Evolutionary conservation across 2,888 invertebrate genomes (phyloP).

Genomic region (Chelonus formosanus): DNA sequence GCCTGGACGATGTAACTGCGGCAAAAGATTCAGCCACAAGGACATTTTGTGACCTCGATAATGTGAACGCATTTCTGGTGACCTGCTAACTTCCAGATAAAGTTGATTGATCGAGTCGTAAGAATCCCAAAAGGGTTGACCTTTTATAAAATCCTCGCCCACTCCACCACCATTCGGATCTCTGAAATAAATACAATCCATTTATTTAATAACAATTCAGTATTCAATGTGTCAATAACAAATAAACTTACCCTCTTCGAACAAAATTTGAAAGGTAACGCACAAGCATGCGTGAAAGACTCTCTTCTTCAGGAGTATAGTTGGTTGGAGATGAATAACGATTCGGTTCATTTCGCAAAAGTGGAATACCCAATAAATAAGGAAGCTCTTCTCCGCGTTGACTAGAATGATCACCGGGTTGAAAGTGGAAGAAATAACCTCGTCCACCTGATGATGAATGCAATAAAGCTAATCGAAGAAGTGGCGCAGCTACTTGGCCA

Average conservation of each 20-base stretch:
- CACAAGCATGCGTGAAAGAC: constrained; percentile 80
- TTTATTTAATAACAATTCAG: neutral
- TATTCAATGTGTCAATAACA: constrained; percentile 13
- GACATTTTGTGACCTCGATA: constrained; percentile 95
- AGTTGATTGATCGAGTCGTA: constrained; percentile 91
- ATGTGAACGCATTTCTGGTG: constrained; percentile 83
- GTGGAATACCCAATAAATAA: constrained; percentile 83
- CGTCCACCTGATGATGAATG: constrained; percentile 82
- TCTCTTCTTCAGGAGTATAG: constrained; percentile 80
- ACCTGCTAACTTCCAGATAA: constrained; percentile 73
- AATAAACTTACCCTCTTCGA: constrained; percentile 79
- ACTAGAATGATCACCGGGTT: constrained; percentile 84
- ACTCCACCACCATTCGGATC: constrained; percentile 73
- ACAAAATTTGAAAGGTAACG: constrained; percentile 89
- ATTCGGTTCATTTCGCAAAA: constrained; percentile 71
- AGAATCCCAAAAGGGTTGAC: constrained; percentile 85
- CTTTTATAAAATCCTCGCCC: constrained; percentile 60
- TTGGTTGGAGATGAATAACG: constrained; percentile 67
- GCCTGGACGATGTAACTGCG: constrained; percentile 87
- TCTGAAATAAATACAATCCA: constrained; percentile 65
- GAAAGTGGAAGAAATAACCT: constrained; percentile 89
- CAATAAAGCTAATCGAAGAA: constrained; percentile 80
- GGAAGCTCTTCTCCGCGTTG: constrained; percentile 88
- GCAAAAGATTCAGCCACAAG: constrained; percentile 89
- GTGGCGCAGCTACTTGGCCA: constrained; percentile 88